A percentile compares a stretch with the other conserved stretches of the same genome.
phyloP scores from a whole-genome alignment of 2,888 invertebrate species.

The Morpho deidamia region DNA sequence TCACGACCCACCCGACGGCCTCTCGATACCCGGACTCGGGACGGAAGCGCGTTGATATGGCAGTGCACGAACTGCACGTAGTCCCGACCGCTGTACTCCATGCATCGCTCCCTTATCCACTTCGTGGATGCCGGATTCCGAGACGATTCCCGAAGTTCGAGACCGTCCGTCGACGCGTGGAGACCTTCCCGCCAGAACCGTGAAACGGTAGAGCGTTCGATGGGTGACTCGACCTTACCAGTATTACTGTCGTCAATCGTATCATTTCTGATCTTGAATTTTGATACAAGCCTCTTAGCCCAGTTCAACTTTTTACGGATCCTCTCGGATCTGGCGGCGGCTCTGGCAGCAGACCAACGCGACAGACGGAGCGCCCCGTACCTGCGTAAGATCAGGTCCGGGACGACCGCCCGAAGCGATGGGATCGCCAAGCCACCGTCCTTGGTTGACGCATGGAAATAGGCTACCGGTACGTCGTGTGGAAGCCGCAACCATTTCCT shows the following conservation, averaged over 20 bases:
- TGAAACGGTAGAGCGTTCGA: background rate
- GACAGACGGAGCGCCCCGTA: constrained; percentile 27
- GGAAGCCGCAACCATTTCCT: constrained; percentile 38
- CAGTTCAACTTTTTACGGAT: constrained; percentile 22
- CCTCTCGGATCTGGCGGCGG: background rate
- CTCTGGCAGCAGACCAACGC: constrained; percentile 23
- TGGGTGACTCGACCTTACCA: background rate
- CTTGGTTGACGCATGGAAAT: constrained; percentile 33
- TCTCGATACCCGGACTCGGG: constrained; percentile 29
- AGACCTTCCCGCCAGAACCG: background rate
- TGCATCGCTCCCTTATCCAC: constrained; percentile 20
- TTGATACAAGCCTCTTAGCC: constrained; percentile 11
- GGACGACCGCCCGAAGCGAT: constrained; percentile 30
- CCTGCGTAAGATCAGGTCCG: constrained; percentile 25
- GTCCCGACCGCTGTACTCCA: constrained; percentile 30
- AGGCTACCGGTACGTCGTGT: constrained; percentile 28
- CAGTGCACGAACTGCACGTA: constrained; percentile 35
- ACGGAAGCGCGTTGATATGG: constrained; percentile 37
- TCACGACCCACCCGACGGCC: constrained; percentile 21
- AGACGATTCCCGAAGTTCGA: background rate
- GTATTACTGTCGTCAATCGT: background rate
- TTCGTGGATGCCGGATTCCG: background rate
- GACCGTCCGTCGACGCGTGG: constrained; percentile 9
- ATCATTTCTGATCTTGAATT: background rate
- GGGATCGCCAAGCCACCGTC: constrained; percentile 31